Base-by-base conservation (phyloP, 92 coral and sea anemone genomes). In the Nematostella vectensis region DNA sequence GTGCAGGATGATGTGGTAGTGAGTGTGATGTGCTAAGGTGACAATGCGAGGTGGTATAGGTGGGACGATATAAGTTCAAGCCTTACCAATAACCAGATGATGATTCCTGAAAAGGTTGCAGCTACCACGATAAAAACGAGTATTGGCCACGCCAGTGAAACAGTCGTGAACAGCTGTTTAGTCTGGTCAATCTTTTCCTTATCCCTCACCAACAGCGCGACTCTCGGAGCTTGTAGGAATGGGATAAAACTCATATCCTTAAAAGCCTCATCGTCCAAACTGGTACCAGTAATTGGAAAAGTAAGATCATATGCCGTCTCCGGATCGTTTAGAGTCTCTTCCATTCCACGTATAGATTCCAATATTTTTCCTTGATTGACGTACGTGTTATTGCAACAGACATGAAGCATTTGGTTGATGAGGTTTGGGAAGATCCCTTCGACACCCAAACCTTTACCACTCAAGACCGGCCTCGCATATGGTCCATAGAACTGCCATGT, bases 401-500 rank as follows among this genome's bases (percentile, higher is more conserved):
- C 62, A 17, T 70, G 66, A 2, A 93, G 68, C 81, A 82, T 88
- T 53, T 79, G 58, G 43, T 78, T 86, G 0, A 93, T 63, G 1
- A 93, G 79, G 24, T 81, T 85, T 11, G 99, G 96, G 61, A 93
- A 86, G 42, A 93, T 93, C 4, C 99, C 99, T 9, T 77, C 91
- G 10, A 93, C 82, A 12, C 82, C 96, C n/a, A 82, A 55, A 29
- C 60, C 60, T 2, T 51, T 43, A 3, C 27, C n/a, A 4, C 27
- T 38, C 36, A 18, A 29, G 0, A 74, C 9, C 0, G 72, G 88
- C 54, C 59, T 78, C 3, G 82, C 83, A 55, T 93, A 93, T 4
- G 99, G 99, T 1, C 99, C 99, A 33, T 93, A 93, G 37, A 70
- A 87, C 60, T 83, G 89, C 99, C 99, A 93, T 0, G 96, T 61